A percentile compares a stretch with the other conserved stretches of the same genome.
phyloP scores from a whole-genome alignment of 2,888 invertebrate genomes.

The Autographa pulchrina region DNA sequence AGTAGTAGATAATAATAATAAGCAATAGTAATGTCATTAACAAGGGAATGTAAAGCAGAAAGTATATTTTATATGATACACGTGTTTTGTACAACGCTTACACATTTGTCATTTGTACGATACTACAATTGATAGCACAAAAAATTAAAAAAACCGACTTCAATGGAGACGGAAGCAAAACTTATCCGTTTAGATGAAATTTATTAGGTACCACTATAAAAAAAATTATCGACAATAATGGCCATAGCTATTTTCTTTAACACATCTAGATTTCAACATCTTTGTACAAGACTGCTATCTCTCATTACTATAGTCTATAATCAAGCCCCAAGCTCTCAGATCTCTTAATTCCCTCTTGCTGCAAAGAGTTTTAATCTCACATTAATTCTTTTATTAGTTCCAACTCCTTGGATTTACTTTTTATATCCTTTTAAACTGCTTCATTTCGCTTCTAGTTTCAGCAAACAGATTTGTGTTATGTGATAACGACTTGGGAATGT shows the following conservation, averaged over 20 bases:
- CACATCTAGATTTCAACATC: conserved; percentile 19
- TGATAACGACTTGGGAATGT: neutral
- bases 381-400: conserved; percentile 25
- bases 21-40: no score
- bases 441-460: neutral
- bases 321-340: conserved; percentile 20
- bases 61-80: no score
- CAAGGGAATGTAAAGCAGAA: no score
- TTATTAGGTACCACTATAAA: no score
- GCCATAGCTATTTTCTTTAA: no score
- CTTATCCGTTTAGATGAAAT: no score
- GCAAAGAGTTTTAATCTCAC: conserved; percentile 16
- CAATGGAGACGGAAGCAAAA: no score
- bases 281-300: conserved; percentile 5
- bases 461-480: neutral
- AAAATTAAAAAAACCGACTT: no score
- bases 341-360: conserved; percentile 32
- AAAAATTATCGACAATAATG: no score
- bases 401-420: neutral
- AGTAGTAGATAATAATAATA: no score
- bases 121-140: neutral
- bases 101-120: no score
- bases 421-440: neutral
- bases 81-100: no score
- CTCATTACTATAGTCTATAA: conserved; percentile 36